Conservation (phyloP, 1,140 invertebrate species). For the Drepana arcuata region DNA sequence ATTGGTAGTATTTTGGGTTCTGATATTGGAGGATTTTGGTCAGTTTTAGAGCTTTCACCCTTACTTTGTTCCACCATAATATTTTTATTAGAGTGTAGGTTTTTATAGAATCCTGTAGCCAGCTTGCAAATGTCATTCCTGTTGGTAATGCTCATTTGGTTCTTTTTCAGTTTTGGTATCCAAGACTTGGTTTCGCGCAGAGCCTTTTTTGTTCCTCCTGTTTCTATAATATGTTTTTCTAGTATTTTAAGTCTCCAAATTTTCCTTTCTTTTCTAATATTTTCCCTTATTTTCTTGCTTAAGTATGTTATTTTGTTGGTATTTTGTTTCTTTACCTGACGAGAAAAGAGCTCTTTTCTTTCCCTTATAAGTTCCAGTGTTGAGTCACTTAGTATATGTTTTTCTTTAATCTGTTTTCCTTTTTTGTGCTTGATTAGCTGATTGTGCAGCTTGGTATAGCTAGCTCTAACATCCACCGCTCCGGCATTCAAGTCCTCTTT, state of each 20-base stretch:
- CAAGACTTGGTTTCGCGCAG: slow-evolving; percentile 8
- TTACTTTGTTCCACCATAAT: too few relatives aligned
- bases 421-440: too few relatives aligned
- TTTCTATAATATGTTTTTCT: neutral
- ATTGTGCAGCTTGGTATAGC: too few relatives aligned
- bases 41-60: too few relatives aligned
- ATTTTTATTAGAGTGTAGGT: slow-evolving; percentile 7
- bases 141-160: slow-evolving; percentile 8
- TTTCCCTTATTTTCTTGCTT: slow-evolving; percentile 8
- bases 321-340: slow-evolving; percentile 1
- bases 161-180: slow-evolving; percentile 11
- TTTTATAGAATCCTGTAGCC: slow-evolving; percentile 8
- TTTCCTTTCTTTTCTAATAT: slow-evolving; percentile 7
- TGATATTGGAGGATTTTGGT: too few relatives aligned
- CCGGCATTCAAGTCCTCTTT: too few relatives aligned
- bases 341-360: neutral
- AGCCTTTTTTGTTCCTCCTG: slow-evolving; percentile 11
- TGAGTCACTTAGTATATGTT: slow-evolving; percentile 1
- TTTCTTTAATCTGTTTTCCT: slow-evolving; percentile 1
- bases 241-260: slow-evolving; percentile 3
- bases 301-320: slow-evolving; percentile 6
- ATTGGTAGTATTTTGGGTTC: too few relatives aligned
- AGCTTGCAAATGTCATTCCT: slow-evolving; percentile 10
- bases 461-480: too few relatives aligned
- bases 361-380: neutral